Percentiles rank a stretch among this genome's conserved stretches.
Conservation (phyloP, 2,888 invertebrate genomes). For the Flabesymbios commensalis region DNA sequence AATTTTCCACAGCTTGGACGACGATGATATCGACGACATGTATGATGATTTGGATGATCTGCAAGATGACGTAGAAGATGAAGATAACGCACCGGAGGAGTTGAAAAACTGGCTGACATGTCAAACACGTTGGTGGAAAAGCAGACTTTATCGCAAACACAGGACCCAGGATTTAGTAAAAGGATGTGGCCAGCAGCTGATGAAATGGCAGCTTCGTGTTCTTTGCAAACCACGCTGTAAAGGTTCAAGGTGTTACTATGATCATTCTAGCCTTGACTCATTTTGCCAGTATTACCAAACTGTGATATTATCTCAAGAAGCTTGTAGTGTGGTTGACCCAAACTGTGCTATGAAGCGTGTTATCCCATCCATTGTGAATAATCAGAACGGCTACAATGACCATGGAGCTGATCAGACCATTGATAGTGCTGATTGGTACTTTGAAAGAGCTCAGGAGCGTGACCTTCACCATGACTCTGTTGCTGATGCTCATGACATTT, state of each 20-base stretch:
- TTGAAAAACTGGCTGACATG: conserved; percentile 30
- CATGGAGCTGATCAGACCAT: too few relatives aligned
- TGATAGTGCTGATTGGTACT: not conserved
- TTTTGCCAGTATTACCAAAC: not conserved
- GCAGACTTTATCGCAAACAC: conserved; percentile 27
- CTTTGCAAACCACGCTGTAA: conserved; percentile 18
- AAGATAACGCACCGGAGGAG: conserved; percentile 67
- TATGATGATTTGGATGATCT: conserved; percentile 34
- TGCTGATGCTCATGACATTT: not conserved
- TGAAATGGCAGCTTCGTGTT: conserved; percentile 30
- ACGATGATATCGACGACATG: conserved; percentile 33
- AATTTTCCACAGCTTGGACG: conserved; percentile 24
- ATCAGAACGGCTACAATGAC: too few relatives aligned
- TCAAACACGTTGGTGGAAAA: conserved; percentile 33
- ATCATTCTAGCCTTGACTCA: not conserved
- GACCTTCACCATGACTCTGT: not conserved
- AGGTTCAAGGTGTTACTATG: too few relatives aligned
- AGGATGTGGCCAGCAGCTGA: conserved; percentile 27
- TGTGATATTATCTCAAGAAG: not conserved
- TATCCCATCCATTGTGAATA: too few relatives aligned
- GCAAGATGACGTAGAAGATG: conserved; percentile 32
- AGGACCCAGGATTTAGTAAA: conserved; percentile 20
- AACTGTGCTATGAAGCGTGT: too few relatives aligned
- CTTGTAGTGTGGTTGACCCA: not conserved
- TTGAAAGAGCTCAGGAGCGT: conserved; percentile 1